Evolutionary conservation across 2,797 vertebrate species (phyloP).

Genomic region (Urophycis tenuis): DNA sequence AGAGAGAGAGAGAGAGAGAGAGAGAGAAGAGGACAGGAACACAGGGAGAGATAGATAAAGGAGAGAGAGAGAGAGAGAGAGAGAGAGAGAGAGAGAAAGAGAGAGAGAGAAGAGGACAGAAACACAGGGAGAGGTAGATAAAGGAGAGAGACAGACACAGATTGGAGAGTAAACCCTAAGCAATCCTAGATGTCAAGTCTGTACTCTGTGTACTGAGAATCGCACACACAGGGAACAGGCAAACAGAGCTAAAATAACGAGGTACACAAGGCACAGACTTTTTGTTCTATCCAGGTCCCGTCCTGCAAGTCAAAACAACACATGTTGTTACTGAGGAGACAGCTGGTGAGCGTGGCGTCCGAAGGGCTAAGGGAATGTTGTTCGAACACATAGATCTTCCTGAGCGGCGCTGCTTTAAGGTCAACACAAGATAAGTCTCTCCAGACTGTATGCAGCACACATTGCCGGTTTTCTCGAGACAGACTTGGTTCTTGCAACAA

Average conservation of each 20-base stretch:
- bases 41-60: conserved; percentile 22
- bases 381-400: conserved; percentile 56
- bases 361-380: conserved; percentile 41
- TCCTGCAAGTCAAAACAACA: conserved; percentile 60
- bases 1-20: background rate
- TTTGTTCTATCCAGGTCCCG: conserved; percentile 48
- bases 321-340: conserved; percentile 51
- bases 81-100: background rate
- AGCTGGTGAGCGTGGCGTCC: conserved; percentile 56
- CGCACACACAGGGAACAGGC: background rate
- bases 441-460: too few species aligned
- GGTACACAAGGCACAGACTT: conserved; percentile 29
- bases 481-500: background rate
- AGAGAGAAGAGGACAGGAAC: background rate
- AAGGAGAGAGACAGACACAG: background rate
- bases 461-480: too few species aligned
- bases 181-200: background rate
- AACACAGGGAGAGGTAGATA: conserved; percentile 23
- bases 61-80: background rate
- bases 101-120: background rate
- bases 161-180: background rate
- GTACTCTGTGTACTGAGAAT: background rate
- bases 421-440: background rate
- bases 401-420: background rate
- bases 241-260: conserved; percentile 4